phyloP scores from a whole-genome alignment of 1,140 invertebrate genomes.

The Pygmarrhopalites habei region DNA sequence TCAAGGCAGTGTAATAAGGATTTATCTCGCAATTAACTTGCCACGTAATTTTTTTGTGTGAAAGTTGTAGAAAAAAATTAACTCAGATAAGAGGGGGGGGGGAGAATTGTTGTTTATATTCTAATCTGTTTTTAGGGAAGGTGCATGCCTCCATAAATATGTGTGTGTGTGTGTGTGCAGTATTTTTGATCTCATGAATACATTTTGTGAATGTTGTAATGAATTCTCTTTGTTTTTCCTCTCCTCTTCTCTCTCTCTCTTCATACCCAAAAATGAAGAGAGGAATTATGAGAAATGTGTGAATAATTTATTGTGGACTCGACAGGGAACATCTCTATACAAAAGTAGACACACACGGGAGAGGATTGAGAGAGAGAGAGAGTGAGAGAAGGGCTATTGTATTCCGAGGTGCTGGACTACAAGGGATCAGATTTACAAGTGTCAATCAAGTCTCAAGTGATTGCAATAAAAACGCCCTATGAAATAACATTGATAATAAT shows the following conservation, averaged over 20 bases:
- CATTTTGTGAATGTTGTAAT: neutral
- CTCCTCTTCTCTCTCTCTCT: neutral
- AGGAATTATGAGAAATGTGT: neutral
- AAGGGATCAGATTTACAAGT: constrained; percentile 28
- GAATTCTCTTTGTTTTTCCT: no score
- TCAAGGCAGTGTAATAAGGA: no score
- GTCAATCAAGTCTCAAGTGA: constrained; percentile 28
- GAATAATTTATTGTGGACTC: neutral
- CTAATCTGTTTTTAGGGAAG: no score
- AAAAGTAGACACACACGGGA: neutral
- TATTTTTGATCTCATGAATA: no score
- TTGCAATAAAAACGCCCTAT: constrained; percentile 32
- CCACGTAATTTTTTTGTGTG: no score
- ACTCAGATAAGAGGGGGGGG: no score
- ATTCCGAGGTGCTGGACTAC: no score
- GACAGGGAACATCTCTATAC: neutral
- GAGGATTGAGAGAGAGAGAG: neutral
- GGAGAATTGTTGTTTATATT: no score
- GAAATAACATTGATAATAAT: constrained; percentile 23
- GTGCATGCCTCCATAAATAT: no score
- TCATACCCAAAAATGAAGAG: neutral
- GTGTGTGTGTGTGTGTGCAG: no score
- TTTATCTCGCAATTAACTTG: no score
- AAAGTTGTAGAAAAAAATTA: no score
- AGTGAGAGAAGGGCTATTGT: constrained; percentile 16